Base-by-base conservation (phyloP, 1,140 invertebrate genomes). In the Drosophila subpulchrella region DNA sequence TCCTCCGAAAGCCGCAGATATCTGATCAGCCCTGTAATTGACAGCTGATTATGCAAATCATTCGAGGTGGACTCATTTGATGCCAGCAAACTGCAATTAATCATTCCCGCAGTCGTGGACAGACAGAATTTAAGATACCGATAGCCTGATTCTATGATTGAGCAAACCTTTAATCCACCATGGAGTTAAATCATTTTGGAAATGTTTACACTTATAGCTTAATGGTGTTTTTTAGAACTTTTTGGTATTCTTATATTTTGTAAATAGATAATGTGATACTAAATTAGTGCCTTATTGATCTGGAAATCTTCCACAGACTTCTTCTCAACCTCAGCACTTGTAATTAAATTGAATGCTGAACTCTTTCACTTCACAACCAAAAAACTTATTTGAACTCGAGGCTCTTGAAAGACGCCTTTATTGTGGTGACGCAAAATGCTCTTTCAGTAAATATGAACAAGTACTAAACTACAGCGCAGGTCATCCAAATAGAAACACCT, bases 41-140 rank as follows among this genome's bases (percentile, higher is more conserved):
- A 86, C 82, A 85, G 70, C 61, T 59, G 75, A 86, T 81, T 71
- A 75, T 71, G 61, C 71, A 70, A 70, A 70, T 57, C 81, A 81
- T 77, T 84, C 67, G 60, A 66, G 53, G 57, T 57, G 41, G 39
- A 42, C 39, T 61, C 32, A 66, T 58, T 72, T 61, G 58, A 58
- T 60, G 56, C 47, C 41, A 60, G 59, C 63, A 71, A 83, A 48
- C 67, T 78, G 75, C 73, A 59, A 61, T 71, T 68, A 70, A 70
- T 70, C 65, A 71, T 70, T 36, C 17, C 27, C 42, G 3, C 13
- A 51, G n/a, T 5, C 17, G 47, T 17, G n/a, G 27, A 39, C 34
- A 13, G 42, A 17, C 15, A 39, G 3, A 67, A 48, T 47, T 32
- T 2, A 55, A n/a, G 17, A 17, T 32, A 13, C 15, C 5, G 17